Base-by-base conservation (phyloP, 2,888 invertebrate genomes). In the Conchocele bisecta region DNA sequence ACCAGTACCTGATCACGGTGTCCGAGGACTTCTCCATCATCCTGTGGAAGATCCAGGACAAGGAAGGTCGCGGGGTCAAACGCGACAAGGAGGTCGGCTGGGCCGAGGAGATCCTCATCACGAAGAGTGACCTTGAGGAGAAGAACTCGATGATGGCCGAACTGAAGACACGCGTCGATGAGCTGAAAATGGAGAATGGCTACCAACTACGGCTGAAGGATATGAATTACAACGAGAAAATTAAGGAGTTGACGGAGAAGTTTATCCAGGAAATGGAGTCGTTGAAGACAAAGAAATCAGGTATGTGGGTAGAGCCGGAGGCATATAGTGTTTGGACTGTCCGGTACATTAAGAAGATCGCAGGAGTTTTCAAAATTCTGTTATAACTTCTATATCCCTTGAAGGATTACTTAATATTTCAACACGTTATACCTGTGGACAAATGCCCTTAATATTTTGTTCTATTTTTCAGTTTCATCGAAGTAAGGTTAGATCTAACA, bases 111-210 rank as follows among this genome's bases (percentile, higher is more conserved):
- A 95, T 97, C 74, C 92, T 97, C 57, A 96, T 97, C 77, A 95
- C 96, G 31, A 95, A 92, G 82, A 89, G 88, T 75, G 92, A 96
- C 86, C 92, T 98, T 33, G 94, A 95, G 82, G 96, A 96, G 60
- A 97, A 97, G 89, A 92, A 92, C 72, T 79, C 93, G 1, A 92
- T 92, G 70, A 95, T 95, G 69, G 90, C 91, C 35, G 94, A 94
- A 70, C 90, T 95, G 28, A 94, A 94, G 79, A 93, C 94, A 24
- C 93, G 96, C 54, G 94, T 97, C 89, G 94, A 94, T 78, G 97
- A 98, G 90, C 92, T 97, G 82, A 95, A 96, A 88, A 95, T 95
- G 15, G 97, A 98, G 89, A 96, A 96, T 86, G 94, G 95, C 0
- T 97, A 97, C 88, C 96, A 97, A 89, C 93, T 96, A 83, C 93